Evolutionary conservation across 2,113 vertebrate species (phyloP).

Genomic region (Meles meles): DNA sequence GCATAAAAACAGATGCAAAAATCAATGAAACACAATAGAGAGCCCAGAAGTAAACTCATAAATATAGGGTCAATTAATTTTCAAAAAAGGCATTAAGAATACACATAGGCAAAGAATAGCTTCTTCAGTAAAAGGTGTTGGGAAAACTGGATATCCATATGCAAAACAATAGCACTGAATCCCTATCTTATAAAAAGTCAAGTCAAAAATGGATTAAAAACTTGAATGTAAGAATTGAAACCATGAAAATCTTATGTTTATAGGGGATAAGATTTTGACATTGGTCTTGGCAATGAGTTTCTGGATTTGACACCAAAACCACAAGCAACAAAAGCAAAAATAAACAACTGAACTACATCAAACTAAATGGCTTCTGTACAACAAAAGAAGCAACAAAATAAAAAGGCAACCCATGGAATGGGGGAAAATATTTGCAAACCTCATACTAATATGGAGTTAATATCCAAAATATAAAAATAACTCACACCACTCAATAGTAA

Average conservation of each 20-base stretch:
- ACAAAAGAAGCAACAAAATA: not conserved
- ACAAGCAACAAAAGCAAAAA: not conserved
- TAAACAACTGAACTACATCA: not conserved
- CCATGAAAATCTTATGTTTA: not conserved
- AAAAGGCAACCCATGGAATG: not conserved
- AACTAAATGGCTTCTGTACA: not conserved
- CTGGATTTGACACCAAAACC: not conserved
- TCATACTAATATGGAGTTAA: not conserved
- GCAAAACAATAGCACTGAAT: not conserved
- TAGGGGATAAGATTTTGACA: not conserved
- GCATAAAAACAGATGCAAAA: not conserved
- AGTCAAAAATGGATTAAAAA: not conserved
- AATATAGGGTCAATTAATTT: not conserved
- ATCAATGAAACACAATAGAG: not conserved
- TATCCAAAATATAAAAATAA: not conserved
- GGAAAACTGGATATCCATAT: not conserved
- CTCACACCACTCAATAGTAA: not conserved
- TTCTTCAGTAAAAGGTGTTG: not conserved
- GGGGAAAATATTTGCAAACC: not conserved
- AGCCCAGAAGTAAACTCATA: not conserved
- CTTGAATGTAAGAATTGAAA: not conserved
- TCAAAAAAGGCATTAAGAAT: not conserved
- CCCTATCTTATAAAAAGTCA: not conserved
- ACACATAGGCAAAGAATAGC: not conserved
- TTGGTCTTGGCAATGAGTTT: not conserved